A percentile compares a stretch with the other conserved stretches of the same genome.
Conservation (phyloP, 2,888 invertebrate species). For the Salticus scenicus region DNA sequence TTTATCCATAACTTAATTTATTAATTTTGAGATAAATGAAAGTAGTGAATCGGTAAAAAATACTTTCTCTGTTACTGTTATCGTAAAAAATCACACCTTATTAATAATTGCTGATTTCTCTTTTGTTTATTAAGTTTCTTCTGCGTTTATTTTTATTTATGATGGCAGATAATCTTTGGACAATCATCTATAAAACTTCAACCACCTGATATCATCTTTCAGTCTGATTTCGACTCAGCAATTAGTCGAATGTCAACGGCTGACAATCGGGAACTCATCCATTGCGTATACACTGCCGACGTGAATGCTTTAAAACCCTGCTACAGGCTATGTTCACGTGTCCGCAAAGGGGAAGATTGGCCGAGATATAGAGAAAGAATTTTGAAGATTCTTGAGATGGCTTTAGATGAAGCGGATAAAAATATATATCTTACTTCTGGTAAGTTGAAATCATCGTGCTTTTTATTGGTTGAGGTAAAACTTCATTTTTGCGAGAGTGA, state of each 20-base stretch:
- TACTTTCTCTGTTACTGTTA: no score
- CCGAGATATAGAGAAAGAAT: slow-evolving; percentile 77
- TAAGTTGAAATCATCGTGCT: slow-evolving; percentile 75
- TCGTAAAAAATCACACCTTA: no score
- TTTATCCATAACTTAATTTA: no score
- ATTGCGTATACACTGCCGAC: slow-evolving; percentile 82
- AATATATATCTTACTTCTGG: slow-evolving; percentile 84
- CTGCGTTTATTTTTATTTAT: no score
- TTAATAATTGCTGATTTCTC: no score
- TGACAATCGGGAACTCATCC: slow-evolving; percentile 76
- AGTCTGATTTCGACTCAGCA: slow-evolving; percentile 86
- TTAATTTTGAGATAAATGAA: no score
- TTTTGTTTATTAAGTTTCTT: no score
- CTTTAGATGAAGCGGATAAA: slow-evolving; percentile 84
- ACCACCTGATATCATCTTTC: slow-evolving; percentile 85
- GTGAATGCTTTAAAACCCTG: slow-evolving; percentile 84
- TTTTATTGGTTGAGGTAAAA: no score
- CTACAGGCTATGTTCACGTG: slow-evolving; percentile 83
- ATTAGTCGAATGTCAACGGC: slow-evolving; percentile 80
- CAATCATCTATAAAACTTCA: slow-evolving; percentile 78
- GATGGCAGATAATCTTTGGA: slow-evolving; percentile 85
- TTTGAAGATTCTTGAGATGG: slow-evolving; percentile 82
- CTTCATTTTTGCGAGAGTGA: no score
- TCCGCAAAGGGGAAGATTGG: slow-evolving; percentile 79
- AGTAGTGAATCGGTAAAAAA: no score